Evolutionary conservation across 2,113 vertebrate genomes (phyloP).

Genomic region (Dendrocopos noguchii): DNA sequence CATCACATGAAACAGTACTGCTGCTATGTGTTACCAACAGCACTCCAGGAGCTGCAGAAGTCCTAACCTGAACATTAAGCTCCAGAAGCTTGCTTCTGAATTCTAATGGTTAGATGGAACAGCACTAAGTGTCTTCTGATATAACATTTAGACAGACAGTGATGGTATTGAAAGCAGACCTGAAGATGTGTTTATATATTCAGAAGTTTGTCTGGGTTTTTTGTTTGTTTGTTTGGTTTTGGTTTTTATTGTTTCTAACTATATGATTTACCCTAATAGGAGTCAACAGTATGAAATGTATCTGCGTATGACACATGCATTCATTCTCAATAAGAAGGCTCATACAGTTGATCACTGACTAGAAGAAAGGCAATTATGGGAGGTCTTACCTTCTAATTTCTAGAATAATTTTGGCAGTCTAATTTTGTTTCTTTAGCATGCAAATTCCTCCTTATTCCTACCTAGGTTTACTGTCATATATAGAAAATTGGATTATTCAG

Average conservation of each 20-base stretch:
- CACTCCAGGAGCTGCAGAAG: neutral
- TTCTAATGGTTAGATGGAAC: neutral
- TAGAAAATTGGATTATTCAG: neutral
- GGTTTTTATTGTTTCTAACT: neutral
- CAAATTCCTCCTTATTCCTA: neutral
- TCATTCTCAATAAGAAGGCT: neutral
- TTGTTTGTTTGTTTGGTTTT: neutral
- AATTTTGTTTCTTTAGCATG: neutral
- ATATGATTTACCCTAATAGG: neutral
- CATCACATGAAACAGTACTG: neutral
- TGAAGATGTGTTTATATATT: neutral
- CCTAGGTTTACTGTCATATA: neutral
- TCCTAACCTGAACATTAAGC: neutral
- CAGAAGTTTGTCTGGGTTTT: neutral
- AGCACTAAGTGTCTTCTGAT: neutral
- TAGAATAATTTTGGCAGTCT: neutral
- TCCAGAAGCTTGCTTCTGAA: neutral
- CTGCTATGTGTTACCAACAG: neutral
- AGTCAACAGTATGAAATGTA: neutral
- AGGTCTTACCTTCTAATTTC: neutral
- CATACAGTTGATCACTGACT: neutral
- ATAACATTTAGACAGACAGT: neutral
- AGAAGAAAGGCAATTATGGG: neutral
- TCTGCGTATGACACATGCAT: rapidly evolving
- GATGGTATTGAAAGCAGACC: neutral